Base-by-base conservation (phyloP, 2,888 invertebrate species). In the Agrochola lota region DNA sequence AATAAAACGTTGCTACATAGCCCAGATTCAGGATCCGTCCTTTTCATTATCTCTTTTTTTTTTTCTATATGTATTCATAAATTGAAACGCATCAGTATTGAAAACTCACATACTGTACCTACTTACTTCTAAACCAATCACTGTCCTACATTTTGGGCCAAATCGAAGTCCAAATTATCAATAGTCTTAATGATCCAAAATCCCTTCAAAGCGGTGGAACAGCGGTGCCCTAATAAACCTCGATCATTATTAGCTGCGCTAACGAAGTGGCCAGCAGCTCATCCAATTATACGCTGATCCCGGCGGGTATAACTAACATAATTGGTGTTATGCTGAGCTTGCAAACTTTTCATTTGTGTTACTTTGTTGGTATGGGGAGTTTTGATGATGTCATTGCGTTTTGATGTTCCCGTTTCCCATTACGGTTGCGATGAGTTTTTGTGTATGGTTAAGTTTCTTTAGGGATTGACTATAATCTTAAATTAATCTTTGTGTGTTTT, bases 201-300 rank as follows among this genome's bases (percentile, higher is more conserved):
- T 62, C 62, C 74, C 63, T 64, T 74, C 60, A 62, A 85, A 78
- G 35, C 69, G n/a, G n/a, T 69, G 35, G 57, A 69, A 4, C 57
- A 59, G 35, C 67, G 40, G 20, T 43, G 79, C 79, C 72, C 57
- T 78, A 81, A 78, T 77, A 80, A 77, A 81, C 67, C 85, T 72
- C 80, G 86, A 85, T 87, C 80, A 84, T 84, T 87, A 87, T 86
- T 82, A 86, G 81, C 64, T 35, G 71, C 74, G 81, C 83, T 89
- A 89, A 89, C 86, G 87, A 88, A 86, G 88, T 85, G 89, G 88
- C 78, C 30, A 68, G 85, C 75, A 72, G 84, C 74, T 80, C 87
- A 84, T 86, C 88, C 86, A 89, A 89, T 89, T 89, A 89, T 71
- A 87, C 73, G 80, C 72, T 73, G 79, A 83, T 88, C 76, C 88